Evolutionary conservation across 1,140 invertebrate species (phyloP).

Genomic region (Macrostomum lignano): DNA sequence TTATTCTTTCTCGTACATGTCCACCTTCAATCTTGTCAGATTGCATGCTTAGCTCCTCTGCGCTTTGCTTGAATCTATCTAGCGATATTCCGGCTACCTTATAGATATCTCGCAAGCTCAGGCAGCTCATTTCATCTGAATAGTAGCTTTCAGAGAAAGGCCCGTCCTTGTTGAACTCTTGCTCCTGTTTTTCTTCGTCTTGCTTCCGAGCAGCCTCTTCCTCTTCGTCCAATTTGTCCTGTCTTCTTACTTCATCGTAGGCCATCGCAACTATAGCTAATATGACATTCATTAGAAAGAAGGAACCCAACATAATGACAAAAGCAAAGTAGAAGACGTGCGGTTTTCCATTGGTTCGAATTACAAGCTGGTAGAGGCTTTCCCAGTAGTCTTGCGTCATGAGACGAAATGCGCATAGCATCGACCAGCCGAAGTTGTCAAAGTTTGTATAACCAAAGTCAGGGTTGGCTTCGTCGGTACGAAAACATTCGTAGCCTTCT

Average conservation of each 20-base stretch:
- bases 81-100: too few species aligned
- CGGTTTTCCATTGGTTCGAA: constrained; percentile 2
- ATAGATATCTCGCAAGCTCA: too few species aligned
- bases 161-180: too few species aligned
- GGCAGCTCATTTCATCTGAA: too few species aligned
- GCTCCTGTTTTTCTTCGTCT: too few species aligned
- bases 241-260: constrained; percentile 70
- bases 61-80: too few species aligned
- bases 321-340: constrained; percentile 43
- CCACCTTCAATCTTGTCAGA: too few species aligned
- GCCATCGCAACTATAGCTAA: constrained; percentile 97
- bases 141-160: too few species aligned
- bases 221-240: constrained; percentile 81
- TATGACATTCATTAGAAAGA: constrained; percentile 91
- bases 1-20: too few species aligned
- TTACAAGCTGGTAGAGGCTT: constrained; percentile 29
- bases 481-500: constrained; percentile 1
- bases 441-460: constrained; percentile 89
- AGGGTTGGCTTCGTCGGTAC: constrained; percentile 54
- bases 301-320: constrained; percentile 87
- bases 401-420: constrained; percentile 70
- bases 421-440: constrained; percentile 82
- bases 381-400: constrained; percentile 98
- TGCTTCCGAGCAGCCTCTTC: constrained; percentile 36
- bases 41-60: too few species aligned